A percentile compares a stretch with the other conserved stretches of the same genome.
Evolutionary conservation across 2,888 invertebrate genomes (phyloP).

Genomic region (Tetragonisca angustula): DNA sequence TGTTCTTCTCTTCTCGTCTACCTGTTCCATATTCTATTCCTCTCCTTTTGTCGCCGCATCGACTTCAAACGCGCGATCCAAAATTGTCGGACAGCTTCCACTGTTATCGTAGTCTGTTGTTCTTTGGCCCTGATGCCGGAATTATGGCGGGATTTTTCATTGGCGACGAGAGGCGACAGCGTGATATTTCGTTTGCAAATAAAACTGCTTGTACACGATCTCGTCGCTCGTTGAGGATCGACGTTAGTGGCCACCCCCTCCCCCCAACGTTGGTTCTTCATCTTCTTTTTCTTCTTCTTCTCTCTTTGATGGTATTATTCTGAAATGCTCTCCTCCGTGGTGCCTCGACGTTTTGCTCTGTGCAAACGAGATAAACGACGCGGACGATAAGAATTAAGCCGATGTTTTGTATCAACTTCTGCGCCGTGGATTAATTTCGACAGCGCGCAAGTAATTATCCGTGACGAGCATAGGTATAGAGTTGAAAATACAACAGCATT

Average conservation of each 20-base stretch:
- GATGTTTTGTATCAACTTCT: not conserved
- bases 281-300: slow-evolving; percentile 1
- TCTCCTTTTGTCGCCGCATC: not conserved
- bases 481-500: not conserved
- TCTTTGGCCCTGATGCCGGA: slow-evolving; percentile 10
- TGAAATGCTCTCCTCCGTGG: not conserved
- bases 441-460: not conserved
- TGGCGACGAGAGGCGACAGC: not conserved
- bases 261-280: not conserved
- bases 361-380: slow-evolving; percentile 2
- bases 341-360: not conserved
- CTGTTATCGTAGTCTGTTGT: slow-evolving; percentile 1
- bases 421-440: not conserved
- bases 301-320: not conserved
- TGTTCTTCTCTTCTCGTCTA: too few relatives aligned
- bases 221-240: slow-evolving; percentile 5
- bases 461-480: not conserved
- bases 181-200: slow-evolving; percentile 26
- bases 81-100: slow-evolving; percentile 1
- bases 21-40: slow-evolving; percentile 25
- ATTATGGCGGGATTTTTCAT: not conserved
- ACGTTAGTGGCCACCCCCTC: slow-evolving; percentile 4
- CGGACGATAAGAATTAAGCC: not conserved
- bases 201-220: slow-evolving; percentile 8
- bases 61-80: slow-evolving; percentile 17